Evolutionary conservation across 2,888 invertebrate species (phyloP).

Genomic region (Sympetrum striolatum): DNA sequence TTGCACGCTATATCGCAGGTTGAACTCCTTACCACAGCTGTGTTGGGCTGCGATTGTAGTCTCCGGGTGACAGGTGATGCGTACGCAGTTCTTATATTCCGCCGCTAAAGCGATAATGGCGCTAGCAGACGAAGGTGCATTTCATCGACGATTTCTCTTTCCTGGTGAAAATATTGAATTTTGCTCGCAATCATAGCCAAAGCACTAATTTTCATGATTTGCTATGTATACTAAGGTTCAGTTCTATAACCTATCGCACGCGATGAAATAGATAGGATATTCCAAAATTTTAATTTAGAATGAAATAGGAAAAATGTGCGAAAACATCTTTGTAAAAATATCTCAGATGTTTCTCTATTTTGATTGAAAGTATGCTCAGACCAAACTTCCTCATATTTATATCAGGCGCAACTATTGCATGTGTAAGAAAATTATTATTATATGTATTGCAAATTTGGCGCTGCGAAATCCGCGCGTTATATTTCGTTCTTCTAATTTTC

Average conservation of each 20-base stretch:
- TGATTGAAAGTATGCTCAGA: no score
- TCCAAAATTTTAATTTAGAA: no score
- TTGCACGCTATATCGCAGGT: background rate
- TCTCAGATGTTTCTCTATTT: no score
- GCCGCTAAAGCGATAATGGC: background rate
- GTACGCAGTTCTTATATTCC: background rate
- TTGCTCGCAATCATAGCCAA: no score
- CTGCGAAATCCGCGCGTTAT: background rate
- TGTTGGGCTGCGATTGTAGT: background rate
- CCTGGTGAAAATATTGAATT: background rate
- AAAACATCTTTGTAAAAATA: no score
- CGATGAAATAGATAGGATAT: no score
- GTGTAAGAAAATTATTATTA: background rate
- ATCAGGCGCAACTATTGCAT: no score
- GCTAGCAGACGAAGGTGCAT: background rate
- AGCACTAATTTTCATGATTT: no score
- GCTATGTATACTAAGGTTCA: no score
- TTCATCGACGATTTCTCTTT: background rate
- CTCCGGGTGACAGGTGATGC: background rate
- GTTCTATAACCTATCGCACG: no score
- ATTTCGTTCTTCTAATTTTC: background rate
- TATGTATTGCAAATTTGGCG: background rate
- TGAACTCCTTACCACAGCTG: conserved; percentile 5
- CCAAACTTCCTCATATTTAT: no score
- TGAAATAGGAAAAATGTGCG: no score